A percentile compares a stretch with the other conserved stretches of the same genome.
Conservation (phyloP, 2,888 invertebrate genomes). For the Ormyrus pomaceus region DNA sequence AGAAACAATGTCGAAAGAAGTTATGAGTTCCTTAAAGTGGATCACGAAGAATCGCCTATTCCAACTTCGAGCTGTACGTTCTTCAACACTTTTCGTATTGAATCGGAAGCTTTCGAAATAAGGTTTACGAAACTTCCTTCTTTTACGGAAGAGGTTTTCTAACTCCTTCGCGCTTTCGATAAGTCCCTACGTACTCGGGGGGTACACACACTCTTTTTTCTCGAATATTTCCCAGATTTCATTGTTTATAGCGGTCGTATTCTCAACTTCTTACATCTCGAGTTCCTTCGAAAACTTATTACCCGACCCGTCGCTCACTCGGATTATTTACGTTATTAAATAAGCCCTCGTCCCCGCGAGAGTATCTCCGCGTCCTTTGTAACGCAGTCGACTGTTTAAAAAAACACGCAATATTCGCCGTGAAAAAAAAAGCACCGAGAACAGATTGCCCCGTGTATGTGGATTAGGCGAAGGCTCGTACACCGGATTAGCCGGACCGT, state of each 20-base stretch:
- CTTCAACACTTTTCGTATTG: conserved; percentile 45
- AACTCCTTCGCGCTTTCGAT: conserved; percentile 15
- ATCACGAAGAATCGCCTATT: conserved; percentile 41
- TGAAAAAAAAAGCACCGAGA: neutral
- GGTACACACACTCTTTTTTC: neutral
- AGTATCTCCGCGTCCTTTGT: no score
- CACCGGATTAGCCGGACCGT: no score
- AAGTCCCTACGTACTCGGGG: no score
- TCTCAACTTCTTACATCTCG: no score
- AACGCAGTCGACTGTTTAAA: no score
- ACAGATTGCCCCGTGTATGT: conserved; percentile 1
- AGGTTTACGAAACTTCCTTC: conserved; percentile 39
- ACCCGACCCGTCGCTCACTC: no score
- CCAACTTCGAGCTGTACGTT: conserved; percentile 38
- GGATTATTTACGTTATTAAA: no score
- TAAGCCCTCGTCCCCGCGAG: no score
- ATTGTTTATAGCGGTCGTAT: neutral
- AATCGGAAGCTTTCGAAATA: conserved; percentile 42
- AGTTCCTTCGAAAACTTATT: no score
- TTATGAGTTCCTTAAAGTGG: conserved; percentile 52
- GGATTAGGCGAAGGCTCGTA: no score
- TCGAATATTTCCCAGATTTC: neutral
- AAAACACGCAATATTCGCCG: no score
- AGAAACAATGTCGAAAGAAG: conserved; percentile 43
- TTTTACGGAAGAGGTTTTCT: conserved; percentile 32